A percentile compares a stretch with the other conserved stretches of the same genome.
phyloP scores from a whole-genome alignment of 2,797 vertebrate genomes.

The Takifugu ocellatus region DNA sequence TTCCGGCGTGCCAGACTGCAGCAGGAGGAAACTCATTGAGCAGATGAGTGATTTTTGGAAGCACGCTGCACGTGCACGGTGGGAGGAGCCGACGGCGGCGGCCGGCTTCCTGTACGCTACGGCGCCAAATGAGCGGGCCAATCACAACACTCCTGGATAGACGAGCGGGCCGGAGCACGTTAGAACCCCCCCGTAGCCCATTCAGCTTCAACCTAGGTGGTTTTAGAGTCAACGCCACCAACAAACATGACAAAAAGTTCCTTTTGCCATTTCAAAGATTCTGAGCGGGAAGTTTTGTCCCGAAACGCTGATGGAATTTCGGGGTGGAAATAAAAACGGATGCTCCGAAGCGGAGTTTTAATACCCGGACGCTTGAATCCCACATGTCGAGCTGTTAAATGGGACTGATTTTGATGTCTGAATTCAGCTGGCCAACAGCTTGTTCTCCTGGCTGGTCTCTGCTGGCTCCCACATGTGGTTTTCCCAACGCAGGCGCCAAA shows the following conservation, averaged over 20 bases:
- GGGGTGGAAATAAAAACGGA: slow-evolving; percentile 52
- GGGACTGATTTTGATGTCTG: slow-evolving; percentile 69
- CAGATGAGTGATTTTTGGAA: slow-evolving; percentile 59
- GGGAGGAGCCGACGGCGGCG: slow-evolving; percentile 46
- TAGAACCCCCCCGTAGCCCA: too few species aligned
- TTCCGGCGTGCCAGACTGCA: slow-evolving; percentile 40
- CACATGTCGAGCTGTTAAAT: slow-evolving; percentile 67
- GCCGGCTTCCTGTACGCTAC: slow-evolving; percentile 52
- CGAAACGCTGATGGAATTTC: slow-evolving; percentile 19
- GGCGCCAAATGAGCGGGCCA: slow-evolving; percentile 25
- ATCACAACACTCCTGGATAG: slow-evolving; percentile 43
- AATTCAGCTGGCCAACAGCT: slow-evolving; percentile 70
- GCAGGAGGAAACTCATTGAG: slow-evolving; percentile 73
- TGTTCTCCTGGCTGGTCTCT: slow-evolving; percentile 62
- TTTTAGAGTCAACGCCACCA: too few species aligned
- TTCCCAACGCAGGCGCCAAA: slow-evolving; percentile 51
- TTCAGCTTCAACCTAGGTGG: too few species aligned
- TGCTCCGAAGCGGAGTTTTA: slow-evolving; percentile 63
- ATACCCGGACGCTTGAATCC: slow-evolving; percentile 67
- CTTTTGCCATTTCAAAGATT: too few species aligned
- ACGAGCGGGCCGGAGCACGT: too few species aligned
- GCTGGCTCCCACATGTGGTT: slow-evolving; percentile 67
- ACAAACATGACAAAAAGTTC: slow-evolving; percentile 7
- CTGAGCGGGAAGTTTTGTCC: background rate
- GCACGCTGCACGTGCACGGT: slow-evolving; percentile 31